Evolutionary conservation across 2,888 invertebrate species (phyloP), one percentile per base, ranked within the genome.

Genomic region (Belgica antarctica): DNA sequence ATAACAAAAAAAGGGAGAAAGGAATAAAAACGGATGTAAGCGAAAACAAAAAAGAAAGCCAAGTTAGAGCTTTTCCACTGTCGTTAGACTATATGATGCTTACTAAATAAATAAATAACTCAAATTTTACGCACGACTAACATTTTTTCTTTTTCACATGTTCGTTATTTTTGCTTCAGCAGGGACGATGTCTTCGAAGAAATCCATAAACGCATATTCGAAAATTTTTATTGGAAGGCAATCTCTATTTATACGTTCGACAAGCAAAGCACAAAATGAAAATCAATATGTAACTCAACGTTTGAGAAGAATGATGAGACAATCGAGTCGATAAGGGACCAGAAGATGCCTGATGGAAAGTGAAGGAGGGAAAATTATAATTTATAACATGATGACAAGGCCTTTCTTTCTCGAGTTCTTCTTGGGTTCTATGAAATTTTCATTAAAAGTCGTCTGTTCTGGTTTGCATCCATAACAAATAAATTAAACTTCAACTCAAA

Each of bases 81-180:
- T 15, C 59, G n/a, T 15, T 12, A 17, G 15, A 46, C 7, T 15
- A 46, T 59, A 52, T 19, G 59, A 59, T 25, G 59, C 27, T 59
- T 10, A 12, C 22, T 25, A 59, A 59, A 59, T 59, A 22, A 19
- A 52, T 52, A 59, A 59, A 59, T 59, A 59, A 59, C 59, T 59
- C 59, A 25, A 59, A 59, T 59, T 59, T 59, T 59, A 7, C 59
- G 59, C 59, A 59, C 59, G 59, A 59, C 25, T 59, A 59, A 27
- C 27, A 27, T 24, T 52, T n/a, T 52, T 52, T 52, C 52, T 7
- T 52, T 19, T 52, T 17, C 22, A 52, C 17, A 22, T 8, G 2
- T 2, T 19, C n/a, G 52, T 52, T n/a, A n/a, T n/a, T n/a, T n/a
- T n/a, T n/a, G n/a, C n/a, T n/a, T n/a, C 22, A 22, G 52, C 22